These are phyloP conservation scores for Selenia dentaria DNA, from an alignment of 2,888 invertebrate species.

Conservation along the genomic window DNA sequence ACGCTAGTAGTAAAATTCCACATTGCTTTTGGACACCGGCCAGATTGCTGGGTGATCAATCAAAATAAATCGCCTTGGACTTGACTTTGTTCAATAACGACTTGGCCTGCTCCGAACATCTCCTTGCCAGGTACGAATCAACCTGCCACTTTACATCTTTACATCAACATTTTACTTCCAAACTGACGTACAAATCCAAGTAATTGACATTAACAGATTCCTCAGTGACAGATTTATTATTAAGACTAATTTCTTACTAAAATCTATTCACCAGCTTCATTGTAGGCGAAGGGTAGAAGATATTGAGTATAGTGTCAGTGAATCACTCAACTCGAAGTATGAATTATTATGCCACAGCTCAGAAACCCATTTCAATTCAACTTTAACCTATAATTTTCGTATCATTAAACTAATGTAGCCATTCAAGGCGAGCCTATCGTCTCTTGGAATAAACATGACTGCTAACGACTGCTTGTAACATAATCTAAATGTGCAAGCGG, in stretches of 20 bases:
- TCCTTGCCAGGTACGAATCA: conserved; percentile 41
- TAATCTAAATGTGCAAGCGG: conserved; percentile 61
- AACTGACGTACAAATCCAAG: conserved; percentile 24
- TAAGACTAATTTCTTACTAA: background rate
- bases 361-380: conserved; percentile 30
- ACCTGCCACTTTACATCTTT: conserved; percentile 37
- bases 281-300: background rate
- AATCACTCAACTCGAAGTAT: conserved; percentile 6
- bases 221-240: conserved; percentile 5
- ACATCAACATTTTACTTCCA: conserved; percentile 26
- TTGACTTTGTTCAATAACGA: conserved; percentile 56
- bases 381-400: conserved; percentile 34
- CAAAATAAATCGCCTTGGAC: conserved; percentile 68
- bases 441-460: conserved; percentile 38
- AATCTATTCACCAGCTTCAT: background rate
- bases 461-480: conserved; percentile 44
- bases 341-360: conserved; percentile 12
- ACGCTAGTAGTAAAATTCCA: conserved; percentile 47
- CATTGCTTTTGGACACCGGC: conserved; percentile 59
- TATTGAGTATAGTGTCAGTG: background rate
- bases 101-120: conserved; percentile 23
- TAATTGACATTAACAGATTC: conserved; percentile 40
- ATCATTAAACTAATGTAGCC: conserved; percentile 33
- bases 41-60: conserved; percentile 55
- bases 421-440: conserved; percentile 39